phyloP scores from a whole-genome alignment of 2,888 invertebrate genomes.

The Agrotis clavis region DNA sequence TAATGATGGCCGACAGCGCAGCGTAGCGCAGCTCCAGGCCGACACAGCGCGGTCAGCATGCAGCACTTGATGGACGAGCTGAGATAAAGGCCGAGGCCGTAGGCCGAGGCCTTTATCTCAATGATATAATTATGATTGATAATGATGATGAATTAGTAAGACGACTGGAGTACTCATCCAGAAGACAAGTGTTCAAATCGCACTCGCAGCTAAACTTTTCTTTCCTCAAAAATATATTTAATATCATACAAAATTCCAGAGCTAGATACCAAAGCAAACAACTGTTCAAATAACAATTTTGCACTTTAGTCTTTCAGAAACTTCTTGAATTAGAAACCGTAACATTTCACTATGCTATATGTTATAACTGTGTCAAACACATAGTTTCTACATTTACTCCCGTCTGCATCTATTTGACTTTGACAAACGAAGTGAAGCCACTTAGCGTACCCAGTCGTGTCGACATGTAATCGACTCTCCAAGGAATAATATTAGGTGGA shows the following conservation, averaged over 20 bases:
- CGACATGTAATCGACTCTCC: constrained; percentile 49
- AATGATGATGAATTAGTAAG: no score
- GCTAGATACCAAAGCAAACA: background rate
- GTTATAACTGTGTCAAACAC: constrained; percentile 23
- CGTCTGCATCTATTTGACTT: constrained; percentile 47
- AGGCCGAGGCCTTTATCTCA: no score
- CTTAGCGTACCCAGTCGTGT: constrained; percentile 42
- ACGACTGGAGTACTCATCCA: no score
- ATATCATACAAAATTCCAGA: background rate
- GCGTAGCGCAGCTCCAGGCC: no score
- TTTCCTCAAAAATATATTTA: no score
- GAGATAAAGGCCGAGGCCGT: no score
- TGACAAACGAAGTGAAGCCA: constrained; percentile 50
- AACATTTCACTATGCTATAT: background rate
- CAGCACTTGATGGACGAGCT: no score
- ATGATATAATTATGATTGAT: no score
- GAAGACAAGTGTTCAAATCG: no score
- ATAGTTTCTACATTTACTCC: constrained; percentile 44
- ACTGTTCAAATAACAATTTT: constrained; percentile 5
- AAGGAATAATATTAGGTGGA: constrained; percentile 44
- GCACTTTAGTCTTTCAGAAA: background rate
- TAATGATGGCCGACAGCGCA: no score
- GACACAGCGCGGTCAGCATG: no score
- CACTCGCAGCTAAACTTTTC: no score
- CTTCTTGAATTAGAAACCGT: constrained; percentile 31